Conservation (phyloP, 2,888 invertebrate species). For the Macroteleia sp. region DNA sequence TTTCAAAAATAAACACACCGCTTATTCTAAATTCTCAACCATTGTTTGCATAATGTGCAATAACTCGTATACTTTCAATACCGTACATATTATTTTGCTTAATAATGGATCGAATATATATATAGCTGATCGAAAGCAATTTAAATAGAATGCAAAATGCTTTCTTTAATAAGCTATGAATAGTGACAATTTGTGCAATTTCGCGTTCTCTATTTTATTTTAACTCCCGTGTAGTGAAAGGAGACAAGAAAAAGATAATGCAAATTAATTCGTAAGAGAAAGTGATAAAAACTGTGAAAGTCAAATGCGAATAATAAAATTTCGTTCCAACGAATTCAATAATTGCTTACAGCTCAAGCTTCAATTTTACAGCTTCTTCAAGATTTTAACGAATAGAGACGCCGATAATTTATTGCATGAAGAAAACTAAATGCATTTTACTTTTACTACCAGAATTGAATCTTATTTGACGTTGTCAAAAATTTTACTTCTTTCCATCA, state of each 20-base stretch:
- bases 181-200: slow-evolving; percentile 38
- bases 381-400: too few relatives aligned
- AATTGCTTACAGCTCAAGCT: slow-evolving; percentile 71
- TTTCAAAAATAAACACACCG: too few relatives aligned
- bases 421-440: too few relatives aligned
- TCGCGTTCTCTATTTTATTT: too few relatives aligned
- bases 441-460: too few relatives aligned
- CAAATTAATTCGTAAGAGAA: slow-evolving; percentile 28
- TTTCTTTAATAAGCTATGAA: slow-evolving; percentile 42
- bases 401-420: too few relatives aligned
- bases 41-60: slow-evolving; percentile 20
- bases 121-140: slow-evolving; percentile 12
- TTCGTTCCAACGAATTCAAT: slow-evolving; percentile 73
- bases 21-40: slow-evolving; percentile 1
- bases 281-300: slow-evolving; percentile 36
- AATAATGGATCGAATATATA: slow-evolving; percentile 10
- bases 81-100: neutral
- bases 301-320: slow-evolving; percentile 59
- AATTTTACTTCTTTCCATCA: too few relatives aligned
- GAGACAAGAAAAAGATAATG: slow-evolving; percentile 11
- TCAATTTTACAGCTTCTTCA: slow-evolving; percentile 62
- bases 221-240: too few relatives aligned
- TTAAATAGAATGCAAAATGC: too few relatives aligned
- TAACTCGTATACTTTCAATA: slow-evolving; percentile 20
- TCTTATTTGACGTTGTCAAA: too few relatives aligned